A percentile compares a stretch with the other conserved stretches of the same genome.
Evolutionary conservation across 1,140 invertebrate species (phyloP).

Genomic region (Argopecten irradians): DNA sequence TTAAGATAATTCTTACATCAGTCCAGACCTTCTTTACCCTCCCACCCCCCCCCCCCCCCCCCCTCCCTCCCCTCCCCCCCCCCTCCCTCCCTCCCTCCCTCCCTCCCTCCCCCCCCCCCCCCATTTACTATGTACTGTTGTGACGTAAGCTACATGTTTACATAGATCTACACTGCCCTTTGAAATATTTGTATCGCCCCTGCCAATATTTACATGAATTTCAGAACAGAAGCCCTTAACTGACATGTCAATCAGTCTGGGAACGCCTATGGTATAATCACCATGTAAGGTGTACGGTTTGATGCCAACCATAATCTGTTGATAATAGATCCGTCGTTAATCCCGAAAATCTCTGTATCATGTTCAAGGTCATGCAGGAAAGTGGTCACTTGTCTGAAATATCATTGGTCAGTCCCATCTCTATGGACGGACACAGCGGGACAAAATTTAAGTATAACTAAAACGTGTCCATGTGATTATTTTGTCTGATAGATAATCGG

Average conservation of each 20-base stretch:
- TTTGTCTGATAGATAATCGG: neutral
- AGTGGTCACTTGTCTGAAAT: neutral
- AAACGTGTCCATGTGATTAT: neutral
- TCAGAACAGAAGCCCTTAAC: neutral
- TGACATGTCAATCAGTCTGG: neutral
- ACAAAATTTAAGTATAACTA: neutral
- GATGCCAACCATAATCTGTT: neutral
- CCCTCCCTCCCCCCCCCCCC: too few species aligned
- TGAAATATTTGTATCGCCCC: slow-evolving; percentile 16
- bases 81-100: too few species aligned
- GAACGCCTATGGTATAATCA: neutral
- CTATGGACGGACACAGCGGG: neutral
- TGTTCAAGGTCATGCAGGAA: neutral
- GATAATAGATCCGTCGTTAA: neutral
- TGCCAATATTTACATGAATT: neutral
- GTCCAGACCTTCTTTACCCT: too few species aligned
- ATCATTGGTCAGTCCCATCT: neutral
- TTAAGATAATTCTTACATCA: too few species aligned
- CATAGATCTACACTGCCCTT: neutral
- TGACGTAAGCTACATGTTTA: neutral
- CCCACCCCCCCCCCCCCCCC: too few species aligned
- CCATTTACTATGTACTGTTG: too few species aligned
- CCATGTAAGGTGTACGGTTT: neutral
- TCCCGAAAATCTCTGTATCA: neutral
- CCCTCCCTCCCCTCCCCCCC: too few species aligned